A percentile compares a stretch with the other conserved stretches of the same genome.
Conservation (phyloP, 2,888 invertebrate species). For the Danaus chrysippus region DNA sequence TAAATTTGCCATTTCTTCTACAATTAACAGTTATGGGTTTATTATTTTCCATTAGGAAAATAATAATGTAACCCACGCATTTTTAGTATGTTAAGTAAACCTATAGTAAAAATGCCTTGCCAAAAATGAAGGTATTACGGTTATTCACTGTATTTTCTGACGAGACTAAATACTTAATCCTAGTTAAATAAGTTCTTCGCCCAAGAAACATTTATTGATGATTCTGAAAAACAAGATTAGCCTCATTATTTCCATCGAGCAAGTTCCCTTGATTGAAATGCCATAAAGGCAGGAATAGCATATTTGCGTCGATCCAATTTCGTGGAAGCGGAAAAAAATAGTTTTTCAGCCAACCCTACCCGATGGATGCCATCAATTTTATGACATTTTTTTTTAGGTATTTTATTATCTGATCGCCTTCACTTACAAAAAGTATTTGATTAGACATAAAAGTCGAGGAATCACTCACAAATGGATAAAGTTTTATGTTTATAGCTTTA, state of each 20-base stretch:
- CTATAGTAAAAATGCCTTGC: too few relatives aligned
- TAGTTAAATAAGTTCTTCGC: neutral
- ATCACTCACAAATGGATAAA: conserved; percentile 1
- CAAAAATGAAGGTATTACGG: too few relatives aligned
- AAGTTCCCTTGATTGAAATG: conserved; percentile 23
- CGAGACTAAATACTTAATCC: neutral
- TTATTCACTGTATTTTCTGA: too few relatives aligned
- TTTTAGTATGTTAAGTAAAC: too few relatives aligned
- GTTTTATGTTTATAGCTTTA: neutral
- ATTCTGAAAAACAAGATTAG: conserved; percentile 11
- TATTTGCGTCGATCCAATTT: conserved; percentile 32
- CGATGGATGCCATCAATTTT: conserved; percentile 39
- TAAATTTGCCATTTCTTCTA: too few relatives aligned
- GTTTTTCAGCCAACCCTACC: conserved; percentile 22
- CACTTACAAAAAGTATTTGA: conserved; percentile 22
- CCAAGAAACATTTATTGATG: neutral
- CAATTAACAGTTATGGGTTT: too few relatives aligned
- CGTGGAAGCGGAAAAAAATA: conserved; percentile 26
- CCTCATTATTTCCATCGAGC: conserved; percentile 12
- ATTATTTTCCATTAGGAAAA: too few relatives aligned
- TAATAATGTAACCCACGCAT: too few relatives aligned
- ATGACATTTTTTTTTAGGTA: conserved; percentile 36
- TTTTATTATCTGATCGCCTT: conserved; percentile 38
- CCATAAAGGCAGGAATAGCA: conserved; percentile 28
- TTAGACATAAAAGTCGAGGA: conserved; percentile 12